These are phyloP conservation scores for Phataginus tetradactyla DNA, from an alignment of 2,797 vertebrate genomes.

Conservation along the genomic window DNA sequence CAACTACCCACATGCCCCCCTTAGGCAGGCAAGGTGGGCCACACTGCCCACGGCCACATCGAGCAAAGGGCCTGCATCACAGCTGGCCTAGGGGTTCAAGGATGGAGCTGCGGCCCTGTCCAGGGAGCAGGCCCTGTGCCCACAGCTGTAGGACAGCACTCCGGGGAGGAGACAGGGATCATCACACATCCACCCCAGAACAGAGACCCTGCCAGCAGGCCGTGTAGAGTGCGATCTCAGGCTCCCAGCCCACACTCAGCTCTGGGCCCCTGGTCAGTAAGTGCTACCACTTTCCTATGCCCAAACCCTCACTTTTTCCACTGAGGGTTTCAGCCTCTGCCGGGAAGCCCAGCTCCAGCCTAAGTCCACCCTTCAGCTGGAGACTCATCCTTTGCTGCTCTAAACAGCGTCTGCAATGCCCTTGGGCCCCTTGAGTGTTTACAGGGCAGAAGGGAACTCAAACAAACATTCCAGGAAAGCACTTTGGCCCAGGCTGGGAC, in stretches of 20 bases:
- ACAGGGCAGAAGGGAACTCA: neutral
- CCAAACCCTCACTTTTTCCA: too few species aligned
- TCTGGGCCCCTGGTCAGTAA: fast-evolving
- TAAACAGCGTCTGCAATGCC: fast-evolving
- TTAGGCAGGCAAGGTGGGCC: neutral
- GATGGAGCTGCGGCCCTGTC: too few species aligned
- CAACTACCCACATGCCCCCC: too few species aligned
- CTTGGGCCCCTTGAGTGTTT: neutral
- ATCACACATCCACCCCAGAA: neutral
- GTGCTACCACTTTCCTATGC: fast-evolving
- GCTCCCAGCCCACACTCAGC: fast-evolving
- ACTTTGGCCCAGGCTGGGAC: neutral
- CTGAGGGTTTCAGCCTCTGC: too few species aligned
- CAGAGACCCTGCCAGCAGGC: too few species aligned
- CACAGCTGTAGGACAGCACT: fast-evolving
- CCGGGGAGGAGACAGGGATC: fast-evolving
- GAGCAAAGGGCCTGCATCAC: too few species aligned
- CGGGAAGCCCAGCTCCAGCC: neutral
- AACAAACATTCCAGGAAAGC: slow-evolving; percentile 18
- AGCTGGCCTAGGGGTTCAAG: neutral
- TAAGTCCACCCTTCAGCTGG: fast-evolving
- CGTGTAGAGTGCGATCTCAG: neutral
- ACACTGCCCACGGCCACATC: fast-evolving
- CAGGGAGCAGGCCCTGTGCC: neutral
- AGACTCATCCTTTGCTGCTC: neutral